phyloP scores from a whole-genome alignment of 2,888 invertebrate species.

The Papilio gigon region DNA sequence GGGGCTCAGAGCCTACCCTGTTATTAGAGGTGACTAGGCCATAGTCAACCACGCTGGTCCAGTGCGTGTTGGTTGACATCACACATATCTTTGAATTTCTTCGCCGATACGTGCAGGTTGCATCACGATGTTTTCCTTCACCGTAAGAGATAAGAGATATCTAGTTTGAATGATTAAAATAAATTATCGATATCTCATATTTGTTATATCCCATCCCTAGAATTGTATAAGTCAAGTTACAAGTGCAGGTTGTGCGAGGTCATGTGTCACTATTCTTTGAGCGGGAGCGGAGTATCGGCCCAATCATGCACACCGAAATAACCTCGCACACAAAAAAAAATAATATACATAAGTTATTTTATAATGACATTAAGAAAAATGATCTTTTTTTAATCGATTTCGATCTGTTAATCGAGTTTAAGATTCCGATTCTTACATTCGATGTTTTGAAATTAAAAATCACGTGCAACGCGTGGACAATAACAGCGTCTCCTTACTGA shows the following conservation, averaged over 20 bases:
- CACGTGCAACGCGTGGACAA: neutral
- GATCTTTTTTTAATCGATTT: neutral
- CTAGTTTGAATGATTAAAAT: too few relatives aligned
- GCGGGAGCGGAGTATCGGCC: conserved; percentile 15
- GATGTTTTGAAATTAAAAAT: neutral
- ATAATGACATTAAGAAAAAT: neutral
- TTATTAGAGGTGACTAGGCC: too few relatives aligned
- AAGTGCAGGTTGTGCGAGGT: conserved; percentile 80
- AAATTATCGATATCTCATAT: conserved; percentile 38
- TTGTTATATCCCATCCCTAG: conserved; percentile 56
- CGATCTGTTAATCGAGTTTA: neutral
- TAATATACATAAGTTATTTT: neutral
- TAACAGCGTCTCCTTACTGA: too few relatives aligned
- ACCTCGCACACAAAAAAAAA: neutral
- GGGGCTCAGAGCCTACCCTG: too few relatives aligned
- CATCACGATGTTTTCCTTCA: too few relatives aligned
- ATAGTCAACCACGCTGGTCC: too few relatives aligned
- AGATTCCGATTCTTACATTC: neutral
- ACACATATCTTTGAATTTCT: too few relatives aligned
- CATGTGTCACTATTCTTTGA: conserved; percentile 70
- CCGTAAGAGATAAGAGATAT: too few relatives aligned
- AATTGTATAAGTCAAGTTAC: conserved; percentile 56
- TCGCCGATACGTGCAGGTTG: too few relatives aligned
- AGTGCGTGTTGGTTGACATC: too few relatives aligned
- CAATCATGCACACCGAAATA: conserved; percentile 12